A percentile compares a stretch with the other conserved stretches of the same genome.
Evolutionary conservation across 1,140 invertebrate species (phyloP).

Genomic region (Ridgeia piscesae): DNA sequence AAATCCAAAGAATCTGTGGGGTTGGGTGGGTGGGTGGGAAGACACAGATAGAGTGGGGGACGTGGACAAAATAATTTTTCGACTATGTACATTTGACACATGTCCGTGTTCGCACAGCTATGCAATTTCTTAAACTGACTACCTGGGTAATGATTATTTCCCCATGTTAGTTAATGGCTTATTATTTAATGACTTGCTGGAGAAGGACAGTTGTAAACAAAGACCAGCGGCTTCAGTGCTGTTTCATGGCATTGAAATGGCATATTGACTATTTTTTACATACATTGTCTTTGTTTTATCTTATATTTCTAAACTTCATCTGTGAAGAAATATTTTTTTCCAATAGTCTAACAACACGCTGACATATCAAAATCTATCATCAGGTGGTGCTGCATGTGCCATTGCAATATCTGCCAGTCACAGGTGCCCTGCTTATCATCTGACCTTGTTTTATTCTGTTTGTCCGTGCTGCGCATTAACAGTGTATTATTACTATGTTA

Average conservation of each 20-base stretch:
- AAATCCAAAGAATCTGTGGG: not conserved
- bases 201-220: not conserved
- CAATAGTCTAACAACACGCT: not conserved
- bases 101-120: not conserved
- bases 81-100: not conserved
- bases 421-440: not conserved
- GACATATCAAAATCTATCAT: not conserved
- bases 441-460: not conserved
- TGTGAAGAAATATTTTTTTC: not conserved
- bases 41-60: not conserved
- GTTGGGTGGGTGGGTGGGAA: not conserved
- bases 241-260: not conserved
- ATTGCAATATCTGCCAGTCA: not conserved
- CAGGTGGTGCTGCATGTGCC: not conserved
- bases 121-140: not conserved
- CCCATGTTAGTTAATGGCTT: not conserved
- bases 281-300: not conserved
- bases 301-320: not conserved
- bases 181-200: not conserved
- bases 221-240: not conserved
- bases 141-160: not conserved
- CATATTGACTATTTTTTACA: not conserved
- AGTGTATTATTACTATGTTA: not conserved
- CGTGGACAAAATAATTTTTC: not conserved
- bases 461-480: not conserved